Evolutionary conservation across 1,140 invertebrate species (phyloP), one percentile per base, ranked within the genome.

Genomic region (Pseudobourletiella spinata): DNA sequence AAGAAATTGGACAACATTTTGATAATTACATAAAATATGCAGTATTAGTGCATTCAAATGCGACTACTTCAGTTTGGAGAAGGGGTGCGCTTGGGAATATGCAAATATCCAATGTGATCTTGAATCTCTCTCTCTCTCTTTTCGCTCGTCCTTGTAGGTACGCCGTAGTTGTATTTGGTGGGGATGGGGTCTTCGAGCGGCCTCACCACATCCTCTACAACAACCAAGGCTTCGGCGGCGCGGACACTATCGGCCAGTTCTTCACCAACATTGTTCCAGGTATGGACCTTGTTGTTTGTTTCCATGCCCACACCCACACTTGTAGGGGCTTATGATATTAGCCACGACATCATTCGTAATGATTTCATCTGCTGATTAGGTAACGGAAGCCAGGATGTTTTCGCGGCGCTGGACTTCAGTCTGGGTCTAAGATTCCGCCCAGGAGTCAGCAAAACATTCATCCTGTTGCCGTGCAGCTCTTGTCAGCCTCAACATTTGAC

Each of bases 391-490:
- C 75, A 80, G 26, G 88, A 90, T 73, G 81, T 87, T 60, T 84
- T 91, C 70, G 79, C 77, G 20, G 91, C 89, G 2, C 79, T 95
- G 11, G 80, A 80, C 6, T 85, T 82, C 68, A 87, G 89, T 35
- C 59, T 69, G 14, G 78, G 82, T 48, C 78, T 94, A 18, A 81
- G 84, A 51, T 92, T 90, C 77, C 80, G 90, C n/a, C 80, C 87
- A 1, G 91, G 86, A 20, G 89, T 86, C 2, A 87, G 88, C 0
- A 91, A 89, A 72, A 89, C 84, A 1, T 85, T 94, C 57, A 78
- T 95, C 48, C 75, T 94, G 4, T 72, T 94, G 67, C 86, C 89
- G 1, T 95, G 90, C 74, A 85, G 59, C 76, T 80, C 2, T 74
- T 39, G 32, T n/a, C 32, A 39, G 32, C 32, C 32, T 39, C 32